A percentile compares a stretch with the other conserved stretches of the same genome.
phyloP scores from a whole-genome alignment of 2,797 vertebrate genomes.

The Sebastes diploproa region DNA sequence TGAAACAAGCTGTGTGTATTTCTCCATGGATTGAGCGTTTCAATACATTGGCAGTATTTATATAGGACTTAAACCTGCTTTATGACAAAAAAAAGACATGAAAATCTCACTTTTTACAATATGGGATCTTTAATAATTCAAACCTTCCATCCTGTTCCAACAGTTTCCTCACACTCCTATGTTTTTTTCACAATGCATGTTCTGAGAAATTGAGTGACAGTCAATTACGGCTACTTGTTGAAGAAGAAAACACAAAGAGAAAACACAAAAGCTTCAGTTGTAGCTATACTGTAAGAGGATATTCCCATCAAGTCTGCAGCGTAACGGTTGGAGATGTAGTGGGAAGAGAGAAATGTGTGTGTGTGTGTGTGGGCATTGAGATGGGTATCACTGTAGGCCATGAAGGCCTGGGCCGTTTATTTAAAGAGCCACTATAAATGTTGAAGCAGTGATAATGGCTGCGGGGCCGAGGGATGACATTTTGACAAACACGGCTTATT shows the following conservation, averaged over 20 bases:
- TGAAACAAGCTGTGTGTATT: too few species aligned
- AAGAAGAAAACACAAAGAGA: neutral
- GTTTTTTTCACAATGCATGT: neutral
- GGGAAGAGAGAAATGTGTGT: conserved; percentile 6
- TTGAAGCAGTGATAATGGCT: conserved; percentile 79
- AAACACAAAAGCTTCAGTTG: neutral
- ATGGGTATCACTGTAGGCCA: conserved; percentile 66
- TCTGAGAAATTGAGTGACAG: neutral
- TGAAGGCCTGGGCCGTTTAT: conserved; percentile 72
- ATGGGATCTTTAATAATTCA: neutral
- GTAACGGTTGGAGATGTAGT: conserved; percentile 17
- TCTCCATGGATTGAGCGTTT: too few species aligned
- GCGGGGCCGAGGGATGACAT: conserved; percentile 74
- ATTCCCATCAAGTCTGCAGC: conserved; percentile 34
- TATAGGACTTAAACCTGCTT: too few species aligned
- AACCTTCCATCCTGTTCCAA: neutral
- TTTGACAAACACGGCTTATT: conserved; percentile 83
- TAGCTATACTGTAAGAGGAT: conserved; percentile 1
- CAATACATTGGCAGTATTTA: too few species aligned
- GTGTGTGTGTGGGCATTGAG: conserved; percentile 6
- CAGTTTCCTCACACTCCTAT: neutral
- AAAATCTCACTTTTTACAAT: too few species aligned
- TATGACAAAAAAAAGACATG: neutral
- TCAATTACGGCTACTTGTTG: neutral
- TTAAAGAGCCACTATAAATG: conserved; percentile 81